A percentile compares a stretch with the other conserved stretches of the same genome.
Conservation (phyloP, 2,888 invertebrate species). For the Polydrusus pterygomalis region DNA sequence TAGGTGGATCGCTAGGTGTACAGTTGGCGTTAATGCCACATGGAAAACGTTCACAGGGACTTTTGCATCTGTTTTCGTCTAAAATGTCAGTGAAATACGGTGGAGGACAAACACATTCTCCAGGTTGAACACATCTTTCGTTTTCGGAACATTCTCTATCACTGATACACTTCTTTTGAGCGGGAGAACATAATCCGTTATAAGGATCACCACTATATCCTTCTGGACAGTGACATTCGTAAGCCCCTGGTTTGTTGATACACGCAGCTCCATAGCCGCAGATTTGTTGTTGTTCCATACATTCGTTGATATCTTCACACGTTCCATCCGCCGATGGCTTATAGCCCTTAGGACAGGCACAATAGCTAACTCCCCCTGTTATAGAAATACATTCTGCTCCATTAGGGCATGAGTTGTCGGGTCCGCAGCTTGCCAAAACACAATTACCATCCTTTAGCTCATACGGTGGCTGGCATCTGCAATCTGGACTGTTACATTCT, state of each 20-base stretch:
- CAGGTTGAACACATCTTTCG: constrained; percentile 93
- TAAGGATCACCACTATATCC: constrained; percentile 89
- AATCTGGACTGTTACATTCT: constrained; percentile 87
- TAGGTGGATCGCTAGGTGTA: constrained; percentile 91
- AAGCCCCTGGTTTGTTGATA: constrained; percentile 85
- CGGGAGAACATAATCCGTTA: constrained; percentile 87
- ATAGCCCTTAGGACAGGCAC: constrained; percentile 93
- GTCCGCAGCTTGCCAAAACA: constrained; percentile 88
- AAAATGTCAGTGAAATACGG: constrained; percentile 90
- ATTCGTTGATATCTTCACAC: constrained; percentile 92
- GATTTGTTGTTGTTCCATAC: constrained; percentile 82
- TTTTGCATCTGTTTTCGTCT: constrained; percentile 91
- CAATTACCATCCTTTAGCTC: constrained; percentile 87
- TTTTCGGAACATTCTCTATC: constrained; percentile 90
- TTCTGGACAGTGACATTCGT: constrained; percentile 86
- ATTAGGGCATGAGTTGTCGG: constrained; percentile 86
- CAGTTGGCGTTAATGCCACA: constrained; percentile 94
- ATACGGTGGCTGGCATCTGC: constrained; percentile 91
- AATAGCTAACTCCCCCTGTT: constrained; percentile 92
- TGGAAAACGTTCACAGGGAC: constrained; percentile 92
- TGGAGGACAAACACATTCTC: constrained; percentile 92
- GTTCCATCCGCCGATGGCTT: constrained; percentile 84
- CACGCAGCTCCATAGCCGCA: constrained; percentile 94
- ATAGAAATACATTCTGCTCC: constrained; percentile 94
- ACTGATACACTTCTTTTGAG: constrained; percentile 86